A percentile compares a stretch with the other conserved stretches of the same genome.
phyloP scores from a whole-genome alignment of 2,797 vertebrate species.

The Hoplostethus atlanticus region DNA sequence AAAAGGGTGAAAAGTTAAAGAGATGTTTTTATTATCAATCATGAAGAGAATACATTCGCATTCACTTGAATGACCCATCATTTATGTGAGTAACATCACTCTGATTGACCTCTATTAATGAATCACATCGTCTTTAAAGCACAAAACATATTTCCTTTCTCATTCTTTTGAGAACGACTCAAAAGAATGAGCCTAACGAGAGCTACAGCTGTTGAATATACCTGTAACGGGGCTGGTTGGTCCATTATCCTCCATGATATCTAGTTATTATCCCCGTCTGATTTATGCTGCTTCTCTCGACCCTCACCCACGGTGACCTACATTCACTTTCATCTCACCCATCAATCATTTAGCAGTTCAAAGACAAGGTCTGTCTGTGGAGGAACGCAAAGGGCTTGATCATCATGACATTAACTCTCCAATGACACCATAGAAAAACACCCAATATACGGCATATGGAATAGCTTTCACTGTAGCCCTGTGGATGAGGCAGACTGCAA shows the following conservation, averaged over 20 bases:
- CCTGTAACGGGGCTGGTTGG: slow-evolving; percentile 65
- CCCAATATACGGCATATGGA: slow-evolving; percentile 32
- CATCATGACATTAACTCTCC: slow-evolving; percentile 70
- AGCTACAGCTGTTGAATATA: slow-evolving; percentile 63
- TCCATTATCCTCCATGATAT: slow-evolving; percentile 75
- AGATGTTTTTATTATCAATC: slow-evolving; percentile 18
- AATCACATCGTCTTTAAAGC: slow-evolving; percentile 38
- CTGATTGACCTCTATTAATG: slow-evolving; percentile 26
- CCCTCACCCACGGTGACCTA: slow-evolving; percentile 80
- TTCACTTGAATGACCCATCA: slow-evolving; percentile 11
- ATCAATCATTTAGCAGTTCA: slow-evolving; percentile 82
- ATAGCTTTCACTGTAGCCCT: slow-evolving; percentile 9
- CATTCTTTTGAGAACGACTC: slow-evolving; percentile 24
- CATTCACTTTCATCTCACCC: slow-evolving; percentile 78
- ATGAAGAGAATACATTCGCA: neutral
- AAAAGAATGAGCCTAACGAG: slow-evolving; percentile 36
- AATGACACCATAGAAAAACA: slow-evolving; percentile 42
- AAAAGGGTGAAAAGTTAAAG: neutral
- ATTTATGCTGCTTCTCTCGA: slow-evolving; percentile 73
- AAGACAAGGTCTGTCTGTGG: slow-evolving; percentile 72
- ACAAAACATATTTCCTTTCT: slow-evolving; percentile 35
- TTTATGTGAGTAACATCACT: slow-evolving; percentile 3
- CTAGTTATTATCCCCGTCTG: slow-evolving; percentile 72
- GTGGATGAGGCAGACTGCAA: slow-evolving; percentile 40
- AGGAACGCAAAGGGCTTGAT: slow-evolving; percentile 61